Conservation (phyloP, 37 sponge, comb jelly and placozoan genomes). For the Theonella swinhoei region DNA sequence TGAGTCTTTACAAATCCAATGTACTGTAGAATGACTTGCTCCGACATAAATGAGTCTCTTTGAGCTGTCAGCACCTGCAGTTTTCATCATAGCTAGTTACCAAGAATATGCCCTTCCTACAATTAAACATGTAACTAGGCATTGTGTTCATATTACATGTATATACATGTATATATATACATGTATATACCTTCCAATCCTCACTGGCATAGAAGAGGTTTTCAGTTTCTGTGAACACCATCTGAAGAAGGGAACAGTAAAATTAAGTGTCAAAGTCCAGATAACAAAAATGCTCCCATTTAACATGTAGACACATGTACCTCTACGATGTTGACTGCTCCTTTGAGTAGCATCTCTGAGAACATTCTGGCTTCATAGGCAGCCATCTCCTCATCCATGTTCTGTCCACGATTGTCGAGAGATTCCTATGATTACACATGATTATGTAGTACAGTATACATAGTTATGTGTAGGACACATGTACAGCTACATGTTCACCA, state of each 20-base stretch:
- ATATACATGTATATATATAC: too few species aligned
- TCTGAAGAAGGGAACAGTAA: neutral
- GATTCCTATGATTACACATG: too few species aligned
- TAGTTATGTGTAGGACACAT: too few species aligned
- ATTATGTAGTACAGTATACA: too few species aligned
- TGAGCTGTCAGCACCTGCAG: constrained; percentile 24
- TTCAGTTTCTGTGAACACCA: constrained; percentile 37
- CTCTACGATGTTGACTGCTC: constrained; percentile 76
- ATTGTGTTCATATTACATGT: neutral
- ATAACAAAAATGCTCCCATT: too few species aligned
- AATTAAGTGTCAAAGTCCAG: too few species aligned
- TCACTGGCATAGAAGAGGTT: constrained; percentile 36
- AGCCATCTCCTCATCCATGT: constrained; percentile 51
- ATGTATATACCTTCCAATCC: constrained; percentile 22
- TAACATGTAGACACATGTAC: constrained; percentile 19
- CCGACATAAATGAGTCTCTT: constrained; percentile 51
- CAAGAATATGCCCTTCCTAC: too few species aligned
- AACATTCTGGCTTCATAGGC: constrained; percentile 74
- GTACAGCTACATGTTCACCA: neutral
- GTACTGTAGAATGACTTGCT: constrained; percentile 67
- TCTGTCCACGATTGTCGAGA: constrained; percentile 56
- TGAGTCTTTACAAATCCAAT: constrained; percentile 61
- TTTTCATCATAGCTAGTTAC: too few species aligned
- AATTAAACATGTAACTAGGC: neutral
- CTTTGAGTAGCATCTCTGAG: constrained; percentile 78